Evolutionary conservation across 2,797 vertebrate species (phyloP), one percentile per base, ranked within the genome.

Genomic region (Danio albolineatus): DNA sequence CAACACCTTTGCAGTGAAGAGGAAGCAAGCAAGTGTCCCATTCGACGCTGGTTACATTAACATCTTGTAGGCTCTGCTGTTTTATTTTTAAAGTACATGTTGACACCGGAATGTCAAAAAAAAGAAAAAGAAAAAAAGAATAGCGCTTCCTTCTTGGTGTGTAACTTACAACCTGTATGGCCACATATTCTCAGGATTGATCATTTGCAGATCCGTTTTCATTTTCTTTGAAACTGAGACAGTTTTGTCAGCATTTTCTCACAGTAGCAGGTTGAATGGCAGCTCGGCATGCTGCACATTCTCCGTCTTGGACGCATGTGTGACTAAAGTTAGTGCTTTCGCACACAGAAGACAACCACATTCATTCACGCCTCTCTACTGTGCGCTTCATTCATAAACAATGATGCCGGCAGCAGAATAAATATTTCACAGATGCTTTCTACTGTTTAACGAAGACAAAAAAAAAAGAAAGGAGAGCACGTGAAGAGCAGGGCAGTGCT

Each of bases 381-480:
- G 78, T 61, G 75, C 13, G 72, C 28, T 81, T 88, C 83, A 84
- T 90, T 92, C 85, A 89, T 89, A 87, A 89, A 88, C 83, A 81
- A 61, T 76, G 70, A 53, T 64, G 75, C 43, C 73, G 77, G 75
- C 73, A 61, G 41, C 41, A 38, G 10, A 19, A 70, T 87, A 76
- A 83, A 85, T 85, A 84, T 88, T 86, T 88, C 76, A 82, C 80
- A 76, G 73, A 73, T 70, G 61, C 70, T 80, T 79, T 83, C 69
- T 74, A 70, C 71, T 43, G 71, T 62, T 82, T 85, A 85, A 82
- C 54, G 17, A 85, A 88, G 74, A 85, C n/a, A 54, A 83, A 82
- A 28, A 28, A n/a, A n/a, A 54, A 83, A 82, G 28, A 28, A 72
- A 48, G 39, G 88, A 80, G 85, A 89, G 70, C 49, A 14, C 16